Conservation (phyloP, 2,888 invertebrate genomes). For the Volucella inflata region DNA sequence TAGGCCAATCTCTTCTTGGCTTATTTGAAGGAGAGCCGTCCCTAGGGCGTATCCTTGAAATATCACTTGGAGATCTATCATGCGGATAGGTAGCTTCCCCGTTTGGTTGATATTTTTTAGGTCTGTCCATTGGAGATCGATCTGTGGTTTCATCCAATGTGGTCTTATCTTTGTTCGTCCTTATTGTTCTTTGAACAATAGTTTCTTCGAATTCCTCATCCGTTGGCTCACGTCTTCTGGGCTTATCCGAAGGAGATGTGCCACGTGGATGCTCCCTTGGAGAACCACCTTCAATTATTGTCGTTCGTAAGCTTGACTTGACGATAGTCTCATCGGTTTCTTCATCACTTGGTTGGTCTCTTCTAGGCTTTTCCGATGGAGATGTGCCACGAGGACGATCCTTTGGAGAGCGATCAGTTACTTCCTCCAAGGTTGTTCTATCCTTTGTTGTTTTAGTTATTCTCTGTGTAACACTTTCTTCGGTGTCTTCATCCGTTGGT, state of each 20-base stretch:
- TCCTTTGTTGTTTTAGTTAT: neutral
- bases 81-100: constrained; percentile 6
- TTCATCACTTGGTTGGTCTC: neutral
- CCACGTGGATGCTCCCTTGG: constrained; percentile 16
- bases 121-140: constrained; percentile 20
- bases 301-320: neutral
- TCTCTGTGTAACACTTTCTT: no score
- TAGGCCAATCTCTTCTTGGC: constrained; percentile 17
- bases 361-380: constrained; percentile 41
- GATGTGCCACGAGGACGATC: constrained; percentile 47
- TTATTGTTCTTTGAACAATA: neutral
- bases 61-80: neutral
- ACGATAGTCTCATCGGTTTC: neutral
- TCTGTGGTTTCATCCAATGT: neutral
- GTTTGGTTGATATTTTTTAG: neutral
- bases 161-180: constrained; percentile 5
- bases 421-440: no score
- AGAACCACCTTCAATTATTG: neutral
- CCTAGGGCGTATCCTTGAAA: neutral
- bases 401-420: constrained; percentile 13
- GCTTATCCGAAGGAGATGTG: constrained; percentile 16
- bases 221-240: constrained; percentile 12
- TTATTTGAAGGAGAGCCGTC: constrained; percentile 20
- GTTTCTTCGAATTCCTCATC: constrained; percentile 25
- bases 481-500: no score